phyloP scores from a whole-genome alignment of 2,113 vertebrate genomes.

The Ceratotherium simum region DNA sequence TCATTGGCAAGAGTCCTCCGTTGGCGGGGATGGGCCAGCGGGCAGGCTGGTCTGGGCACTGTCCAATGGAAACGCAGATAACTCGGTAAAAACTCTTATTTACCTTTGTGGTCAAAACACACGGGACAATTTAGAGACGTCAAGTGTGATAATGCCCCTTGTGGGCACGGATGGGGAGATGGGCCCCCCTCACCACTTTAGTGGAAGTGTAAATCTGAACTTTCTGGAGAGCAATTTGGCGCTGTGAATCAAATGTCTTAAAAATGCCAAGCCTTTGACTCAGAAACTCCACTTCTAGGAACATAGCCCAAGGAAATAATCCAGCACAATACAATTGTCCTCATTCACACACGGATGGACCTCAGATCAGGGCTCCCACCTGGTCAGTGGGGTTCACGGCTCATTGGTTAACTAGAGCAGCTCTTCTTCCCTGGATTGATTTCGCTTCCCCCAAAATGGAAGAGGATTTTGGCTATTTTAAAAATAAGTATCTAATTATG shows the following conservation, averaged over 20 bases:
- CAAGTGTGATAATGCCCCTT: rapidly evolving
- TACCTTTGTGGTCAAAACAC: not conserved
- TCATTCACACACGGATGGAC: rapidly evolving
- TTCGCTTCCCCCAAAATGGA: too few relatives aligned
- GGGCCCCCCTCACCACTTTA: not conserved
- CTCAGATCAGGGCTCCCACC: rapidly evolving
- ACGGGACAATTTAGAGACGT: too few relatives aligned
- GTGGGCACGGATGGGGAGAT: rapidly evolving
- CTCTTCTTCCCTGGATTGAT: rapidly evolving
- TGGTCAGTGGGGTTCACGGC: rapidly evolving
- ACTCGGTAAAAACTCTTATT: not conserved
- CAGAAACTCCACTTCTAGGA: not conserved
- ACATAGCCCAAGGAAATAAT: not conserved
- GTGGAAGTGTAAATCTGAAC: not conserved
- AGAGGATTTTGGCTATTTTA: not conserved
- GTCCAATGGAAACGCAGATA: not conserved
- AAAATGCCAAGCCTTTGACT: not conserved
- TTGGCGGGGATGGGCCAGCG: rapidly evolving
- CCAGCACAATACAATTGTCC: rapidly evolving
- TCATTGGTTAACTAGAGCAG: rapidly evolving
- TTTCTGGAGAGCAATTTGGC: not conserved
- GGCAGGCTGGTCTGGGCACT: not conserved
- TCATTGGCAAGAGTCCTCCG: not conserved
- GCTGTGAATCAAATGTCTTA: rapidly evolving
- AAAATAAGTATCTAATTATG: not conserved